These are phyloP conservation scores for Aphidius ervi DNA, from an alignment of 1,140 invertebrate species.

Conservation along the genomic window DNA sequence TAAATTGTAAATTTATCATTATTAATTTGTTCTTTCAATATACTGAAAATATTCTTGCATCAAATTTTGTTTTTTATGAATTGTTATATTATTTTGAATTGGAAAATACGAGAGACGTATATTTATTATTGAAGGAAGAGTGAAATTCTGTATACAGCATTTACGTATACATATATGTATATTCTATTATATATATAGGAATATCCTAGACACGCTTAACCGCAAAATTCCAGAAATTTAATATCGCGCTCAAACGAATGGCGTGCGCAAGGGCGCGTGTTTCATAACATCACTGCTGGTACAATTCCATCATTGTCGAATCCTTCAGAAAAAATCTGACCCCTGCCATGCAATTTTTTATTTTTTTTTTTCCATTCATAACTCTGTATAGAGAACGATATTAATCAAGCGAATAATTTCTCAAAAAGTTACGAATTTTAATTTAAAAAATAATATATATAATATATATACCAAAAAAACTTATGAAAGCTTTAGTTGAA, in stretches of 20 bases:
- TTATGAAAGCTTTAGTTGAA: too few species aligned
- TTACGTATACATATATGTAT: not conserved
- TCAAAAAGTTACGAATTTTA: too few species aligned
- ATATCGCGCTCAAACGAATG: constrained; percentile 42
- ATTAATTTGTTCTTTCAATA: too few species aligned
- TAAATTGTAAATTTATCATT: too few species aligned
- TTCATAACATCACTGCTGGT: constrained; percentile 44
- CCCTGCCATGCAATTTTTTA: not conserved
- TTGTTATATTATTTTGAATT: too few species aligned
- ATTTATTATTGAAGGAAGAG: too few species aligned
- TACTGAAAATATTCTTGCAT: too few species aligned
- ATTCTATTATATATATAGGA: constrained; percentile 5
- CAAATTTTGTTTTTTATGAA: too few species aligned
- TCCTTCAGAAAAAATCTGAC: constrained; percentile 1
- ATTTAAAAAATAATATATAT: too few species aligned
- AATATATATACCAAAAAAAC: too few species aligned
- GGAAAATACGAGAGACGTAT: too few species aligned
- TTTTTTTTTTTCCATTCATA: not conserved
- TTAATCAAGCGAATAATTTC: not conserved
- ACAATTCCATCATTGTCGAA: not conserved
- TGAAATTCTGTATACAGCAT: too few species aligned
- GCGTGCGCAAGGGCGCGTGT: constrained; percentile 32
- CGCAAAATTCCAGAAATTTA: constrained; percentile 56
- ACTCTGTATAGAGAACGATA: not conserved
- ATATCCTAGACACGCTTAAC: constrained; percentile 35